These are phyloP conservation scores for Sisyra nigra DNA, from an alignment of 2,888 invertebrate species.

Conservation along the genomic window DNA sequence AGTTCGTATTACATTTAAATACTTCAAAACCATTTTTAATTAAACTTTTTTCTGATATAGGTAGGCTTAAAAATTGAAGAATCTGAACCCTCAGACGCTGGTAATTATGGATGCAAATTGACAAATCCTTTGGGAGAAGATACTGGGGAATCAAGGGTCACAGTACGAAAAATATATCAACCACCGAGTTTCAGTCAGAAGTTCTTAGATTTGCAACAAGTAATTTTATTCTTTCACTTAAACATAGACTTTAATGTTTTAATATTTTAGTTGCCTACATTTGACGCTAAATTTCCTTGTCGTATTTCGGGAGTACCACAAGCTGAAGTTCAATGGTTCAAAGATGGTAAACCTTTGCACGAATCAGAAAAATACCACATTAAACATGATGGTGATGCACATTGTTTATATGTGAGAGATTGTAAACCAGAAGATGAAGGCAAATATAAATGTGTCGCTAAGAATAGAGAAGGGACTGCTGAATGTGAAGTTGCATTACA, in stretches of 20 bases:
- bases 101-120: constrained; percentile 58
- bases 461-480: constrained; percentile 65
- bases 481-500: constrained; percentile 56
- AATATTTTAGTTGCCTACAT: constrained; percentile 42
- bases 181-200: constrained; percentile 66
- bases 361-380: constrained; percentile 58
- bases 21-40: background rate
- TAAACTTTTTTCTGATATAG: constrained; percentile 21
- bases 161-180: constrained; percentile 64
- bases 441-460: constrained; percentile 58
- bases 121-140: constrained; percentile 66
- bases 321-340: constrained; percentile 79
- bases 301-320: constrained; percentile 65
- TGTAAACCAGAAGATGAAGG: constrained; percentile 53
- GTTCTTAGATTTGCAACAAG: constrained; percentile 50
- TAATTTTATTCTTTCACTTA: constrained; percentile 16
- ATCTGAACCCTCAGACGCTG: constrained; percentile 54
- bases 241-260: constrained; percentile 7
- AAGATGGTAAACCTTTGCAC: constrained; percentile 56
- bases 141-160: constrained; percentile 46
- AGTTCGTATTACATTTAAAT: constrained; percentile 24
- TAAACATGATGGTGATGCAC: constrained; percentile 62
- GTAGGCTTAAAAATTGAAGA: constrained; percentile 59
- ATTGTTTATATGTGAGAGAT: constrained; percentile 57
- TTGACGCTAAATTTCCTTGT: constrained; percentile 71